phyloP scores from a whole-genome alignment of 2,888 invertebrate genomes.

The Hydropsyche betteni region DNA sequence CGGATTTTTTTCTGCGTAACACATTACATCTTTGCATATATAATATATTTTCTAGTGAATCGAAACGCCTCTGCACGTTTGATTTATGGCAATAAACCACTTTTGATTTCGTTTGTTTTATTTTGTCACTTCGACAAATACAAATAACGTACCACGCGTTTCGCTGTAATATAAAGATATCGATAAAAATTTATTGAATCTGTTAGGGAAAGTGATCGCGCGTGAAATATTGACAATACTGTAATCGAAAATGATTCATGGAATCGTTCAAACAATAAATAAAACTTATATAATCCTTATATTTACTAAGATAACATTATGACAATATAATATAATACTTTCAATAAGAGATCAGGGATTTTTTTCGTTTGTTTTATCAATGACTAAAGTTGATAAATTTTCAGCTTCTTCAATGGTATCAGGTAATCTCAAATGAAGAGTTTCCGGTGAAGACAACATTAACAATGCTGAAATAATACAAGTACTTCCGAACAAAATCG shows the following conservation, averaged over 20 bases:
- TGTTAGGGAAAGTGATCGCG: too few relatives aligned
- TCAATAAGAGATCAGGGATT: neutral
- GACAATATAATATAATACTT: too few relatives aligned
- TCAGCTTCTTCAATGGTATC: constrained; percentile 70
- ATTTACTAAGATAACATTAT: too few relatives aligned
- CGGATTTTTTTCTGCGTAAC: too few relatives aligned
- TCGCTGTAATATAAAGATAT: too few relatives aligned
- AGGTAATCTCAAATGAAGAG: constrained; percentile 63
- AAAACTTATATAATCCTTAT: too few relatives aligned
- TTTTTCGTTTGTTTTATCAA: constrained; percentile 1
- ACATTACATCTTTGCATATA: too few relatives aligned
- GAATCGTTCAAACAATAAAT: too few relatives aligned
- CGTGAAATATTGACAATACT: too few relatives aligned
- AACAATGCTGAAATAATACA: constrained; percentile 62
- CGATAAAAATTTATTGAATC: too few relatives aligned
- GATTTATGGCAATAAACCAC: constrained; percentile 16
- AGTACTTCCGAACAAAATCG: constrained; percentile 65
- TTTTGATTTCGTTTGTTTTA: constrained; percentile 8
- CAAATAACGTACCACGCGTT: constrained; percentile 5
- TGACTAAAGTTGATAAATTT: constrained; percentile 56
- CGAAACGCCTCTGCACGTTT: neutral
- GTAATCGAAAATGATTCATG: too few relatives aligned
- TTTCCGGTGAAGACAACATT: constrained; percentile 69
- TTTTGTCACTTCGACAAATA: neutral
- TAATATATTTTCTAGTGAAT: neutral